Evolutionary conservation across 2,113 vertebrate species (phyloP), one percentile per base, ranked within the genome.

Genomic region (Mungos mungo): DNA sequence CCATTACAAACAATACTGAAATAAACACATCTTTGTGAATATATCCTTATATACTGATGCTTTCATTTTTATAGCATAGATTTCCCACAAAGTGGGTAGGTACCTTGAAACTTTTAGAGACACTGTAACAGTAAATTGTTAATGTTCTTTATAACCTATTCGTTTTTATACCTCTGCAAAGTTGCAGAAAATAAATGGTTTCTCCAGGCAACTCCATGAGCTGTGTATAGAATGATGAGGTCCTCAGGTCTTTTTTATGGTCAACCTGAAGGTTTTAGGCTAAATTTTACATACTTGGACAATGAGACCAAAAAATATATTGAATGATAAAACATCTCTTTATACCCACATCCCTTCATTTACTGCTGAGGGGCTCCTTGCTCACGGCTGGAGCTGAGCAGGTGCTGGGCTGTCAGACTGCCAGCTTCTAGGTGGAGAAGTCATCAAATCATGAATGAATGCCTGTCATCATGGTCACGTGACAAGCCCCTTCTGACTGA

Each of bases 371-470:
- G 71, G 45, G 80, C 76, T 95, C 80, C 45, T 94, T 31, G 57
- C 52, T 97, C 66, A 80, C 80, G 90, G 80, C 69, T 77, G 90
- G 94, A 27, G 9, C 45, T 86, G 81, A 96, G 94, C 94, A 97
- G 87, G 94, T 96, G 96, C 90, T 86, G 60, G 81, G 92, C 92
- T 97, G 95, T 96, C 95, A 94, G 84, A 66, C 92, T 98, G 94
- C 97, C 90, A 97, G 90, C 83, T 38, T 97, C 85, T 96, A 93
- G 94, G 95, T 96, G 88, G 84, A 93, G 57, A 96, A 96, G 65
- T 93, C 96, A 90, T 98, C 92, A 95, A 82, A 94, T 98, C 96
- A 95, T 97, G 97, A 98, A 98, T 96, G 94, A 97, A 83, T 0
- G 29, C 71, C 93, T 97, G 97, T 94, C 95, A 88, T 90, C 38